Percentiles rank a stretch among this genome's conserved stretches.
phyloP scores from a whole-genome alignment of 2,113 vertebrate species.

The Sapajus apella region DNA sequence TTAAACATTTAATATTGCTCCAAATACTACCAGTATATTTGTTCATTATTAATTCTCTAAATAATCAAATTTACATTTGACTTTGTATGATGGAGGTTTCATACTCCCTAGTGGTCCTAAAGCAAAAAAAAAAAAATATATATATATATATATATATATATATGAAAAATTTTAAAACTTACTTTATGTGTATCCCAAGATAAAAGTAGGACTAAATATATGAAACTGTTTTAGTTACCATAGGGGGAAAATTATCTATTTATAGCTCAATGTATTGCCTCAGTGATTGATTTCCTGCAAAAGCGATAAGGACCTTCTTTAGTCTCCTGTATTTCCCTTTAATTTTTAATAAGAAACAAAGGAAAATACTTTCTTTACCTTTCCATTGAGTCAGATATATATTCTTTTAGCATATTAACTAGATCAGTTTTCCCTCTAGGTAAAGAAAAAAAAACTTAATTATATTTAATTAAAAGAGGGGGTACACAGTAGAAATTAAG shows the following conservation, averaged over 20 bases:
- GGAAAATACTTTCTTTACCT: not conserved
- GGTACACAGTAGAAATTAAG: not conserved
- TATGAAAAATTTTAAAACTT: not conserved
- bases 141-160: not conserved
- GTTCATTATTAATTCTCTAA: not conserved
- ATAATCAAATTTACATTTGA: constrained; percentile 5
- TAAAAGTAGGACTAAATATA: not conserved
- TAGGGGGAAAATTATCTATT: not conserved
- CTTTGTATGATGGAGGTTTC: not conserved
- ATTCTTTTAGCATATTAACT: not conserved
- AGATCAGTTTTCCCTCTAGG: not conserved
- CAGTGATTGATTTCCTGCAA: constrained; percentile 53
- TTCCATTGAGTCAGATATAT: too few species aligned
- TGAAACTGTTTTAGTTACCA: not conserved
- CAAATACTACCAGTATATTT: not conserved
- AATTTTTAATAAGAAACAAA: constrained; percentile 58
- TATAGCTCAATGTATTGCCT: constrained; percentile 17
- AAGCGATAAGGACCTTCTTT: constrained; percentile 39
- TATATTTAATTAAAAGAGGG: constrained; percentile 4
- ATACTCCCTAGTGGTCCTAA: not conserved
- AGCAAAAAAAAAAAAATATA: not conserved
- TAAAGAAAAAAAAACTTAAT: constrained; percentile 11
- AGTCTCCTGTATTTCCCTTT: constrained; percentile 58
- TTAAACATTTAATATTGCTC: not conserved
- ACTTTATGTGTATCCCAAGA: not conserved